Conservation (phyloP, 2,797 vertebrate genomes). For the Carapus acus region DNA sequence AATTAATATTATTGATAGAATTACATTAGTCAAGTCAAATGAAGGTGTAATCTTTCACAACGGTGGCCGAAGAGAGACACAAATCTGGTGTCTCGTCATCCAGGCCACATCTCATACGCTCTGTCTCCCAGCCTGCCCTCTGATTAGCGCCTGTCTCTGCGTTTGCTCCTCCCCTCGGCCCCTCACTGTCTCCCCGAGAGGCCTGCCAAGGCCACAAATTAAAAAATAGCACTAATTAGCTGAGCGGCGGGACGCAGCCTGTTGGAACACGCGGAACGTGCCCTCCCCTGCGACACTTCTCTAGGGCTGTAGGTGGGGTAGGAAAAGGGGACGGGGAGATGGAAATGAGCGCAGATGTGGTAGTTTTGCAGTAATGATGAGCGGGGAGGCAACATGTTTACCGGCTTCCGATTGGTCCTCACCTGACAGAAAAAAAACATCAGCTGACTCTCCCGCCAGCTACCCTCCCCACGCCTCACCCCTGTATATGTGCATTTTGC, state of each 20-base stretch:
- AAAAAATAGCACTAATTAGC: slow-evolving; percentile 62
- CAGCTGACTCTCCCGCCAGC: neutral
- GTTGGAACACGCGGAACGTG: slow-evolving; percentile 54
- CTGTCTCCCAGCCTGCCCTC: too few species aligned
- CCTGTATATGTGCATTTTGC: slow-evolving; percentile 1
- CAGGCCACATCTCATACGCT: too few species aligned
- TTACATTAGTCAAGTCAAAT: too few species aligned
- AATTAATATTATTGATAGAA: too few species aligned
- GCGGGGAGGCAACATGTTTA: slow-evolving; percentile 66
- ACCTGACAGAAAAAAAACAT: slow-evolving; percentile 49
- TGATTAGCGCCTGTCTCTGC: neutral
- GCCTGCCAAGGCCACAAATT: slow-evolving; percentile 42
- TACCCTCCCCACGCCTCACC: neutral
- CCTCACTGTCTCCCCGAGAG: slow-evolving; percentile 25
- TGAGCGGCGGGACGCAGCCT: slow-evolving; percentile 34
- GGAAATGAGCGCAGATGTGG: slow-evolving; percentile 48
- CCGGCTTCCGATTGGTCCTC: slow-evolving; percentile 53
- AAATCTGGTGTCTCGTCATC: too few species aligned
- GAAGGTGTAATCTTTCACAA: too few species aligned
- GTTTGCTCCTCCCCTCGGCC: slow-evolving; percentile 10
- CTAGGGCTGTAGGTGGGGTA: slow-evolving; percentile 28
- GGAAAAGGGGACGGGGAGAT: slow-evolving; percentile 46
- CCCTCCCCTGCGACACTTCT: slow-evolving; percentile 49
- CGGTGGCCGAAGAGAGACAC: too few species aligned
- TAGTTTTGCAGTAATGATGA: slow-evolving; percentile 34